Base-by-base conservation (phyloP, 64 coral and sea anemone genomes). In the Stichodactyla helianthus region DNA sequence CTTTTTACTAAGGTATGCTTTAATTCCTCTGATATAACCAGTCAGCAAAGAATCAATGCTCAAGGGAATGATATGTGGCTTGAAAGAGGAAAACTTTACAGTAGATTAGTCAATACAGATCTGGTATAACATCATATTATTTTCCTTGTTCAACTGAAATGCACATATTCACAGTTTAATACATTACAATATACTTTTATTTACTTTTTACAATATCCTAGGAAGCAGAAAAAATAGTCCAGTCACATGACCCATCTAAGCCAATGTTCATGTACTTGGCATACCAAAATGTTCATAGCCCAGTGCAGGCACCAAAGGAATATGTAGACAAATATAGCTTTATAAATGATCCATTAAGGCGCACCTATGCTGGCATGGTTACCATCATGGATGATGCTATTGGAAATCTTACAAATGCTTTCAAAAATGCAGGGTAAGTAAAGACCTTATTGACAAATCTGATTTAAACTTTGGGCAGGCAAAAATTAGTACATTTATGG, bases 181-280 rank as follows among this genome's bases (percentile, higher is more conserved):
- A 6, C 27, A 5, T 28, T 25, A 31, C 12, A 27, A 3, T 9
- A n/a, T n/a, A 7, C 22, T 18, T 65, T 65, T 5, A 8, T 65
- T 19, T 31, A 26, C 26, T 74, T 13, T 27, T 9, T 6, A 71
- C 23, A 71, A n/a, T 71, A 11, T 31, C 79, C 63, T 55, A 88
- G 95, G 81, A 82, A 18, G 91, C 91, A 52, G 56, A 91, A n/a
- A 87, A 93, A 74, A 91, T 97, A 26, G 82, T 90, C 5, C 51
- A 88, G 23, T 59, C 53, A 4, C 95, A 97, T 82, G 88, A 97
- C 74, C 71, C 85, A 11, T 83, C 53, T 22, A 54, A 59, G 22
- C 95, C 95, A 0, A 52, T 97, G 70, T 97, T 97, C 77, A 86
- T 97, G 55, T 97, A 97, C 76, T 83, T 97, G 44, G 88, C 95